Evolutionary conservation across 2,797 vertebrate genomes (phyloP).

Genomic region (Allobates femoralis): DNA sequence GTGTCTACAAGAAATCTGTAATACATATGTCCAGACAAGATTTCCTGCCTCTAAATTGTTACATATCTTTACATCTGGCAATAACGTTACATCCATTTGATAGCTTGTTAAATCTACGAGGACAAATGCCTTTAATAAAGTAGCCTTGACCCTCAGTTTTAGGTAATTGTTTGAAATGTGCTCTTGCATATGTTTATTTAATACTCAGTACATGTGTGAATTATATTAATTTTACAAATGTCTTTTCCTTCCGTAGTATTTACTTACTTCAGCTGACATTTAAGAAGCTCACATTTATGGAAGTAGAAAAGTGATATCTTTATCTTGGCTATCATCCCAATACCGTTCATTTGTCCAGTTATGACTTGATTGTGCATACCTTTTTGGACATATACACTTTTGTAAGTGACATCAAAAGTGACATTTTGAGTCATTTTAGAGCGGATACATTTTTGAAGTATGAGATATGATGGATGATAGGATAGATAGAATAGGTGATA

Average conservation of each 20-base stretch:
- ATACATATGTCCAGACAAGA: conserved; percentile 38
- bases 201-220: conserved; percentile 20
- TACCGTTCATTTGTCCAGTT: not conserved
- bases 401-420: too few species aligned
- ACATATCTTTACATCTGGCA: conserved; percentile 43
- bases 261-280: not conserved
- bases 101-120: conserved; percentile 18
- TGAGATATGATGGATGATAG: too few species aligned
- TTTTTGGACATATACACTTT: too few species aligned
- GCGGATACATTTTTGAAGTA: too few species aligned
- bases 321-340: not conserved
- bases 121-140: conserved; percentile 31
- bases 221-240: conserved; percentile 17
- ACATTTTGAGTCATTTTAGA: too few species aligned
- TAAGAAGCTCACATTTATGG: not conserved
- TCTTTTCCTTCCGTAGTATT: conserved; percentile 1
- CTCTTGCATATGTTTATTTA: conserved; percentile 8
- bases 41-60: conserved; percentile 33
- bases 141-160: conserved; percentile 25
- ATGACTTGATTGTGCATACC: not conserved
- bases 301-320: conserved; percentile 18
- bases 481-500: too few species aligned
- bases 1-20: conserved; percentile 20
- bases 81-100: conserved; percentile 30
- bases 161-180: conserved; percentile 24